phyloP scores from a whole-genome alignment of 2,888 invertebrate species.

The Gonocerus acuteangulatus region DNA sequence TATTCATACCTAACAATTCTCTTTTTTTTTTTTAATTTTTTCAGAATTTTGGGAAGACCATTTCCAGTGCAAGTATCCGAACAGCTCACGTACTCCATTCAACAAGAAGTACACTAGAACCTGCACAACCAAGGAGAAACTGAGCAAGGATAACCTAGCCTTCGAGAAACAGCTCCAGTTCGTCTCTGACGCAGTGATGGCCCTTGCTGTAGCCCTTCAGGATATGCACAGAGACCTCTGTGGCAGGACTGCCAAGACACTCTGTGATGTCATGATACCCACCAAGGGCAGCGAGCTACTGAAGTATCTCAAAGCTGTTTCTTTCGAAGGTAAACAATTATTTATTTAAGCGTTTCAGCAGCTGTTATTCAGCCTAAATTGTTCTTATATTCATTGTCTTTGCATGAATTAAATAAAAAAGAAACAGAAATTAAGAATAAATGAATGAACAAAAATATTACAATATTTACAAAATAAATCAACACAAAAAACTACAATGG shows the following conservation, averaged over 20 bases:
- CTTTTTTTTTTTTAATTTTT: too few species aligned
- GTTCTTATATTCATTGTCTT: too few species aligned
- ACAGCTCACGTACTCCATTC: slow-evolving; percentile 72
- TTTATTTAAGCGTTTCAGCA: too few species aligned
- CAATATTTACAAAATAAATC: too few species aligned
- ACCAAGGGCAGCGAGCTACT: slow-evolving; percentile 79
- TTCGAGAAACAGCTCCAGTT: slow-evolving; percentile 93
- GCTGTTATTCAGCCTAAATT: too few species aligned
- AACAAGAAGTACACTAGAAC: slow-evolving; percentile 60
- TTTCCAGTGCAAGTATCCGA: slow-evolving; percentile 79
- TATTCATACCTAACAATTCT: too few species aligned
- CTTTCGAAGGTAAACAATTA: slow-evolving; percentile 69
- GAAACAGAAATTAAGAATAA: too few species aligned
- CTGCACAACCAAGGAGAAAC: slow-evolving; percentile 71
- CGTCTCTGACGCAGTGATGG: slow-evolving; percentile 92
- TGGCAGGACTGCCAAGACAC: slow-evolving; percentile 54
- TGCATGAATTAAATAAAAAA: too few species aligned
- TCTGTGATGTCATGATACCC: slow-evolving; percentile 84
- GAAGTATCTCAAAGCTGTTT: slow-evolving; percentile 73
- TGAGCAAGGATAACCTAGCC: slow-evolving; percentile 67
- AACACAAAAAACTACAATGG: too few species aligned
- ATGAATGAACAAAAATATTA: too few species aligned
- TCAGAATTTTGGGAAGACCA: slow-evolving; percentile 92
- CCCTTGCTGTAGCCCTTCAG: slow-evolving; percentile 74
- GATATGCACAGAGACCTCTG: slow-evolving; percentile 83